phyloP scores from a whole-genome alignment of 2,113 vertebrate species.

The Ceyx melanurus region DNA sequence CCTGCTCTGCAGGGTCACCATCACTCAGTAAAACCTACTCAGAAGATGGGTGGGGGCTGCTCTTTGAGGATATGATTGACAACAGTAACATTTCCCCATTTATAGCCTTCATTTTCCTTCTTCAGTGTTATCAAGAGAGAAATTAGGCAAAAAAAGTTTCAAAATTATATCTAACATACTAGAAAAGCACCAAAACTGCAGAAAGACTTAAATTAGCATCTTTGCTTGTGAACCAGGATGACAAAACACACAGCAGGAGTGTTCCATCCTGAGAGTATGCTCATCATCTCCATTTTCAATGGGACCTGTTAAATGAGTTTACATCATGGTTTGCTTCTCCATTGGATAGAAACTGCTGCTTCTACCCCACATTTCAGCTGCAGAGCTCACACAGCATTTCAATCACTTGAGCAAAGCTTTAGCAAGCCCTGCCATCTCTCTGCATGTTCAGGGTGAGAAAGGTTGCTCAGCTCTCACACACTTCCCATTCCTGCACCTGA shows the following conservation, averaged over 20 bases:
- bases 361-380: not conserved
- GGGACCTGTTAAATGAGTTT: not conserved
- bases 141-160: not conserved
- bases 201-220: not conserved
- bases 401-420: not conserved
- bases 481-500: not conserved
- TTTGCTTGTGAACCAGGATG: not conserved
- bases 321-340: not conserved
- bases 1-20: not conserved
- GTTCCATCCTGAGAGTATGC: not conserved
- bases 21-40: not conserved
- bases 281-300: not conserved
- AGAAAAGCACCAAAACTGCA: not conserved
- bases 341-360: not conserved
- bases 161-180: not conserved
- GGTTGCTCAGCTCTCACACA: accelerated
- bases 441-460: not conserved
- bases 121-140: not conserved
- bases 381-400: not conserved
- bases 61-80: not conserved
- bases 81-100: not conserved
- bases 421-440: not conserved
- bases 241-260: not conserved
- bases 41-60: not conserved
- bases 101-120: not conserved